These are phyloP conservation scores for Aethes cnicana DNA, from an alignment of 2,888 invertebrate species.

Conservation along the genomic window DNA sequence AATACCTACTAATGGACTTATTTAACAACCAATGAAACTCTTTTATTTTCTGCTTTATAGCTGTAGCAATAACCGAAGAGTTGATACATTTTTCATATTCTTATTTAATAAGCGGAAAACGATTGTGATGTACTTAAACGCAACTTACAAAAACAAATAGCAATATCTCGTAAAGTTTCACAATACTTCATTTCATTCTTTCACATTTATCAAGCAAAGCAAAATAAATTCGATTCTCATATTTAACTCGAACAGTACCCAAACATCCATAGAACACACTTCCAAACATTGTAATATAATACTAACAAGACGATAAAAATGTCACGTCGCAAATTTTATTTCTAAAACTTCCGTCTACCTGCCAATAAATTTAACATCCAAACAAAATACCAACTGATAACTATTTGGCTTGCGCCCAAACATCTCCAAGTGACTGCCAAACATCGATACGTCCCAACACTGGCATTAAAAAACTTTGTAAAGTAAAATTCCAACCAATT, in stretches of 20 bases:
- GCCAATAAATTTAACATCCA: slow-evolving; percentile 29
- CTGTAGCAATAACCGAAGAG: no score
- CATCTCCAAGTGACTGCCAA: slow-evolving; percentile 21
- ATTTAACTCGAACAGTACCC: no score
- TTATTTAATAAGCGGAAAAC: no score
- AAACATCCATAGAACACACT: no score
- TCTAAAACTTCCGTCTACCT: slow-evolving; percentile 18
- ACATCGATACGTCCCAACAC: slow-evolving; percentile 32
- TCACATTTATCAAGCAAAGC: neutral
- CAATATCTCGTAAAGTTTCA: neutral
- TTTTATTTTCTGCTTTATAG: no score
- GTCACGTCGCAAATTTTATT: slow-evolving; percentile 4
- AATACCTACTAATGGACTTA: no score
- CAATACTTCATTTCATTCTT: neutral
- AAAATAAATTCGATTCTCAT: no score
- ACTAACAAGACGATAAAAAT: neutral
- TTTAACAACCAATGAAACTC: no score
- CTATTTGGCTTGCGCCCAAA: slow-evolving; percentile 21
- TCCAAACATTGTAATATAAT: neutral
- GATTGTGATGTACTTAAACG: no score
- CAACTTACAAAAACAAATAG: neutral
- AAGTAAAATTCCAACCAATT: slow-evolving; percentile 58
- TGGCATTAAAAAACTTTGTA: slow-evolving; percentile 36
- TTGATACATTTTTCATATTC: no score
- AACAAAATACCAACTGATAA: slow-evolving; percentile 27